Evolutionary conservation across 2,113 vertebrate genomes (phyloP), one percentile per base, ranked within the genome.

Genomic region (Chrysemys picta): DNA sequence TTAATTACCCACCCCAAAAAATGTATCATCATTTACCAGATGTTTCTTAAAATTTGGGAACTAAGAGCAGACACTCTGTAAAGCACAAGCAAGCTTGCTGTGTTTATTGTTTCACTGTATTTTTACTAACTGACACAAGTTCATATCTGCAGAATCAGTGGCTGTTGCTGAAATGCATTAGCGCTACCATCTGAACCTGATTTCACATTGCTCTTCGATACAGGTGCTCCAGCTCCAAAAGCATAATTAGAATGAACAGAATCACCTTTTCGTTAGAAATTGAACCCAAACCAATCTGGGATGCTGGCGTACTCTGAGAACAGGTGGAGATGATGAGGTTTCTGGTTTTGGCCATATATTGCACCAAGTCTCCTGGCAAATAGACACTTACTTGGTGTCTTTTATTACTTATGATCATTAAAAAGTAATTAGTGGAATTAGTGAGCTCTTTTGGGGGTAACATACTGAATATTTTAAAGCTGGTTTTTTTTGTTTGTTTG

Each of bases 371-470:
- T 88, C 75, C 82, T 94, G 92, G 95, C 94, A 94, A 95, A 75
- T 31, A 59, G 42, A 85, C 88, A 90, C 54, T 88, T 93, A 89
- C 84, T 91, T 7, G 3, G 22, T 80, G 84, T 84, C 96, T 96
- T 96, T 91, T 86, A 97, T 97, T 96, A 82, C 91, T 96, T 89
- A 81, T 62, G 54, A 94, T 94, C 93, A 97, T 98, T 98, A 98
- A 97, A 98, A 98, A 82, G 82, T 96, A 94, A 96, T 98, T 98
- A 98, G 92, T 91, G 92, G 96, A 92, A 94, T 96, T 87, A 97
- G 89, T 79, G 95, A 75, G 49, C 81, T 93, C 59, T 72, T 94
- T 83, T 87, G 78, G 91, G n/a, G 93, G 14, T 76, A 90, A 17
- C 6, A 82, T 75, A 72, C 89, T 78, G 56, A 88, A 91, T 85